Base-by-base conservation (phyloP, 2,113 vertebrate genomes). In the Sakesphorus luctuosus region DNA sequence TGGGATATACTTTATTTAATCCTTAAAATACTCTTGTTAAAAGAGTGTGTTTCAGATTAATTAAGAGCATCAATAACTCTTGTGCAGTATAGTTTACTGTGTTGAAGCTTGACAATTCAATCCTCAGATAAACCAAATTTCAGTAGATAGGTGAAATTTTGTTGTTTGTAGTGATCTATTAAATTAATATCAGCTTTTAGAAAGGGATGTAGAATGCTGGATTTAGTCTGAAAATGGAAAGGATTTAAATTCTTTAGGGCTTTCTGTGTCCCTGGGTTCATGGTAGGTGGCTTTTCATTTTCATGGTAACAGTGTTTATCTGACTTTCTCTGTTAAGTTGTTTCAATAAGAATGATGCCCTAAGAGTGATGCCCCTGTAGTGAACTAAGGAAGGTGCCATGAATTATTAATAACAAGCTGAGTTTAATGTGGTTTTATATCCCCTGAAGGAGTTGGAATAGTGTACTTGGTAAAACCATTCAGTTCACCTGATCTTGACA, bases 401-500 rank as follows among this genome's bases (percentile, higher is more conserved):
- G 94, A 96, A 98, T 98, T 98, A 97, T 98, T 98, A 96, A 98
- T 97, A 88, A 62, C 86, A 93, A 84, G 9, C 76, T 1, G 29
- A 94, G 81, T 94, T 96, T 92, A 94, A 96, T 95, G 89, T 96
- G 92, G 68, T 74, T 96, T 96, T 95, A 85, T 93, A 95, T 80
- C 80, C 94, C 95, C 88, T 91, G 83, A 90, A 96, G 96, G 95
- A 96, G 50, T 28, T 85, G 83, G 84, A 95, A 86, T 82, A 40
- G 73, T 89, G 84, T 92, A 58, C 79, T 90, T 53, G 49, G 33
- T 94, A 88, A 95, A 94, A 84, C 87, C 73, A 46, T 83, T 96
- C 92, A 82, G 87, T 96, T 97, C 93, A 95, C 95, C 97, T 97
- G 96, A 95, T 98, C 85, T 95, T 97, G 97, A 97, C 91, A 97